These are phyloP conservation scores for Marisa cornuarietis DNA, from an alignment of 1,140 invertebrate genomes.

Conservation along the genomic window DNA sequence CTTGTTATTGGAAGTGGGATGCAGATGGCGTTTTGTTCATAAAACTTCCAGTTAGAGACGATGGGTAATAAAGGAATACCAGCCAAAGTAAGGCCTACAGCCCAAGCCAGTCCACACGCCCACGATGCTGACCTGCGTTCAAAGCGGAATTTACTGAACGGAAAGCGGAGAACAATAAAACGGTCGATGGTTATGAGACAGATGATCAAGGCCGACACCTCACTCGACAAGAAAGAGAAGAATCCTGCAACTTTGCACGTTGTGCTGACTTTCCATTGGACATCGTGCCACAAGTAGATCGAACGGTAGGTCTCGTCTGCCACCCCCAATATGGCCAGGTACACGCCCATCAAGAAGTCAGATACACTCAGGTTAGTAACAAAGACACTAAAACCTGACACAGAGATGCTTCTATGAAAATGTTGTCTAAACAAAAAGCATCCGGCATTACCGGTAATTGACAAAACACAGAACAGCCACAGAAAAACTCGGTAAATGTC, in stretches of 20 bases:
- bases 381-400: constrained; percentile 33
- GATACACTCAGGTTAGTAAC: constrained; percentile 42
- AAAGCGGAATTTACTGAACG: constrained; percentile 35
- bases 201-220: constrained; percentile 45
- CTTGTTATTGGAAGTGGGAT: constrained; percentile 34
- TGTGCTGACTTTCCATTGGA: constrained; percentile 37
- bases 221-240: constrained; percentile 43
- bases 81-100: constrained; percentile 24
- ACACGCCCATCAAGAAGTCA: constrained; percentile 55
- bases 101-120: constrained; percentile 14
- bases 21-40: constrained; percentile 33
- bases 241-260: constrained; percentile 46
- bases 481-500: constrained; percentile 25
- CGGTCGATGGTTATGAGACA: constrained; percentile 36
- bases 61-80: constrained; percentile 20
- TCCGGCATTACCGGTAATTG: constrained; percentile 34
- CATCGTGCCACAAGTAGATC: constrained; percentile 38
- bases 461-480: constrained; percentile 31
- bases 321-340: constrained; percentile 49
- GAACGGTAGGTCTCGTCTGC: constrained; percentile 46
- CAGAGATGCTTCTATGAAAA: constrained; percentile 11
- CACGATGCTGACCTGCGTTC: constrained; percentile 19
- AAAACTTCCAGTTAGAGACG: constrained; percentile 26
- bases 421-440: constrained; percentile 27
- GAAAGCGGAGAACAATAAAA: constrained; percentile 43